Base-by-base conservation (phyloP, 1,140 invertebrate genomes). In the Littorina saxatilis region DNA sequence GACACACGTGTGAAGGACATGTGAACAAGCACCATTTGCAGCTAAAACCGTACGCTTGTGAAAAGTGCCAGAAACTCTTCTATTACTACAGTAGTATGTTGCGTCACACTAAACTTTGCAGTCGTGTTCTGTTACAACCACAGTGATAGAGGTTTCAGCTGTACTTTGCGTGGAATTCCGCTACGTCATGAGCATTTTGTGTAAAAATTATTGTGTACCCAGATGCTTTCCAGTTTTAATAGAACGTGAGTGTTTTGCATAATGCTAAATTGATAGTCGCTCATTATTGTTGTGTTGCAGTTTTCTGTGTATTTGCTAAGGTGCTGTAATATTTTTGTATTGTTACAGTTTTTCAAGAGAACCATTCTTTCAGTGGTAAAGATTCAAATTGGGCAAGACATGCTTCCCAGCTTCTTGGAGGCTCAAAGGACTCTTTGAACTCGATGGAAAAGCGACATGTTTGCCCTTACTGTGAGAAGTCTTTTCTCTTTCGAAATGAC, bases 401-500 rank as follows among this genome's bases (percentile, higher is more conserved):
- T 15, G 35, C 66, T 7, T 32, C 66, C 37, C 17, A 23, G 37
- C 66, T 39, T 68, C 66, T 23, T 39, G 23, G 32, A 39, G 66
- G 13, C 66, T 37, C 35, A 20, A 39, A 68, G 66, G 66, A 68
- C 17, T 29, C 3, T 37, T 0, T 37, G 35, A 20, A 32, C 2
- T 76, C 37, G 50, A 37, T 58, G 74, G 43, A 58, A 76, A 76
- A 58, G 29, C 50, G 74, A 58, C 55, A 58, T 58, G 43, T 37
- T 50, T 76, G 74, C 27, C 29, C 47, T 32, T 37, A 58, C 32
- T 76, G 74, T 58, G 52, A 58, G 17, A 76, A 76, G 27, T 58
- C 74, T 20, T 76, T 76, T 27, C 74, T 58, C 29, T 76, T 76
- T 55, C 74, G 74, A 7, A 76, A 76, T 76, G 74, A 76, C 27